Percentiles rank a stretch among this genome's conserved stretches.
These are phyloP conservation scores for Amphiprion percula DNA, from an alignment of 2,113 vertebrate genomes.

Conservation along the genomic window DNA sequence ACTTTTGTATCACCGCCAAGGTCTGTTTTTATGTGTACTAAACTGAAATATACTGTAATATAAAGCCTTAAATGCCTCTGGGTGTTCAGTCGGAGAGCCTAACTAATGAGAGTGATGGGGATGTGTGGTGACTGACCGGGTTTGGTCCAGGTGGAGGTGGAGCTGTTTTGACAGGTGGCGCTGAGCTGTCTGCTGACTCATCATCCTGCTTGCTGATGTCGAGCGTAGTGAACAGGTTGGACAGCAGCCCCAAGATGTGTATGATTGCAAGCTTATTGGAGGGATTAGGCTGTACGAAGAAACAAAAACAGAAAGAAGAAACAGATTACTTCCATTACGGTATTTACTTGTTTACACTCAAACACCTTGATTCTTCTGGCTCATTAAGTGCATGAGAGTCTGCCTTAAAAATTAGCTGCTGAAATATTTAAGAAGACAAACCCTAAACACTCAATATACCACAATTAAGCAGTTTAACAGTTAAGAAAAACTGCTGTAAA, in stretches of 20 bases:
- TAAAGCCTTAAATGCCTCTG: not conserved
- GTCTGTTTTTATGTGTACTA: not conserved
- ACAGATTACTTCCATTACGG: not conserved
- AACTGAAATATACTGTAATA: not conserved
- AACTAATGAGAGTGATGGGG: not conserved
- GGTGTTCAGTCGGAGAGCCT: not conserved
- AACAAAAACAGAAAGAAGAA: conserved; percentile 1
- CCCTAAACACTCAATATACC: not conserved
- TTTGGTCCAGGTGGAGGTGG: conserved; percentile 94
- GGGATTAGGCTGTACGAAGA: conserved; percentile 92
- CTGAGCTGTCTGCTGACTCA: conserved; percentile 89
- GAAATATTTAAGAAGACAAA: conserved; percentile 10
- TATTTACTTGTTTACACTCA: conserved; percentile 5
- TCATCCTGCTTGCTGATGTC: conserved; percentile 98
- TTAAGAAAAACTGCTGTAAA: not conserved
- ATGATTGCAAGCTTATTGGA: conserved; percentile 99
- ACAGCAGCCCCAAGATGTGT: conserved; percentile 97
- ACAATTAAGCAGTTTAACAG: not conserved
- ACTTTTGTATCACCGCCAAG: no score
- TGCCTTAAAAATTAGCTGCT: conserved; percentile 11
- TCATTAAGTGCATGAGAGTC: conserved; percentile 1
- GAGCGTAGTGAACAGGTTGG: conserved; percentile 97
- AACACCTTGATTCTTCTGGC: not conserved
- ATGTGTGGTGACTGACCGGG: conserved; percentile 87
- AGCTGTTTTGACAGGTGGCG: conserved; percentile 89